Conservation (phyloP, 2,113 vertebrate genomes). For the Cryptotis parvus region DNA sequence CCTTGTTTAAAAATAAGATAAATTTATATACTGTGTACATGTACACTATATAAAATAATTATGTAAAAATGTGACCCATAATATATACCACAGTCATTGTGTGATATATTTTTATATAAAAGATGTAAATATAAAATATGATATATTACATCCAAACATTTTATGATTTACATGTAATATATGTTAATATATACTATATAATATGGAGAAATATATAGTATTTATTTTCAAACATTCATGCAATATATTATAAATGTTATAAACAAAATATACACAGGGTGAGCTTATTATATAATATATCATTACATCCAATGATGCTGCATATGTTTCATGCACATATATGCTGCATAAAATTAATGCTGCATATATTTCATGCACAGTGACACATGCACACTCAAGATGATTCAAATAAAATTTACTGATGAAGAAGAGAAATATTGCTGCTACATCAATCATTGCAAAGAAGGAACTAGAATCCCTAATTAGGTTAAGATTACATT, state of each 20-base stretch:
- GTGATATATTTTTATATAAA: constrained; percentile 36
- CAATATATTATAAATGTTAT: constrained; percentile 13
- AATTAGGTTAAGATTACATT: constrained; percentile 29
- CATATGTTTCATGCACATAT: constrained; percentile 43
- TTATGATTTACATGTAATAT: constrained; percentile 46
- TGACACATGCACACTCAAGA: background rate
- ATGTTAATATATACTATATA: constrained; percentile 15
- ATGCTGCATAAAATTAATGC: no score
- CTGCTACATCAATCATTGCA: background rate
- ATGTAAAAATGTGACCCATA: constrained; percentile 15
- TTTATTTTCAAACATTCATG: constrained; percentile 54
- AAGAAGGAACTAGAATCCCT: constrained; percentile 16
- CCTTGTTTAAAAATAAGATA: constrained; percentile 52
- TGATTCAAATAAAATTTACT: constrained; percentile 39
- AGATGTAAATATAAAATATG: constrained; percentile 25
- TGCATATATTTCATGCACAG: constrained; percentile 36
- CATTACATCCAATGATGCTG: constrained; percentile 22
- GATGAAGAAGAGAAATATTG: constrained; percentile 46
- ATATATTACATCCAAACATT: background rate
- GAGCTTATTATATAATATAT: constrained; percentile 30
- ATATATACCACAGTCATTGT: constrained; percentile 23
- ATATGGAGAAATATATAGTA: constrained; percentile 3
- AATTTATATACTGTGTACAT: constrained; percentile 24
- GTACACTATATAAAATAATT: constrained; percentile 30
- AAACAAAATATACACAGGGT: constrained; percentile 34